Base-by-base conservation (phyloP, 2,113 vertebrate genomes). In the Arenaria interpres region DNA sequence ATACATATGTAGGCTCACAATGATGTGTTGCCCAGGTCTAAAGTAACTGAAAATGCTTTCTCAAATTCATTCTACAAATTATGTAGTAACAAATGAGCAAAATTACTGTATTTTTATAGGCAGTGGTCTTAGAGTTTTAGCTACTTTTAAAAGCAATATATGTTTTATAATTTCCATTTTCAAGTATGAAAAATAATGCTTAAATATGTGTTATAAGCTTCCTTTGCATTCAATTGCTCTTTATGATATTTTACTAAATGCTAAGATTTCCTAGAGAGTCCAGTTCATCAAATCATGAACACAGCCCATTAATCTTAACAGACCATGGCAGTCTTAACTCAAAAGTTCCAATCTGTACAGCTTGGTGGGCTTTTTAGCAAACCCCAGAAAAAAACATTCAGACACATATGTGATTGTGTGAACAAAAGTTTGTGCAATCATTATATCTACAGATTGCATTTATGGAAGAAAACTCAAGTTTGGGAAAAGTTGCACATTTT, bases 1-100 rank as follows among this genome's bases (percentile, higher is more conserved):
- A 14, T 33, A 16, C 9, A n/a, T 53, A 28, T 14, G 14, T 48
- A 48, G 1, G 20, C 81, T 84, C 10, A 20, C 28, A 83, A 4
- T 27, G 9, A 35, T 0, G 0, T 25, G 4, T 21, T 74, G 24
- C 56, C 20, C 7, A 27, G 18, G 18, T 25, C 19, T 72, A n/a
- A 78, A 67, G 14, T 57, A 63, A 68, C 8, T 25, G 56, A 86
- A 89, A 83, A 53, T 22, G 6, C 3, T 69, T 82, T 48, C n/a
- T 66, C 22, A 57, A 24, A 71, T 67, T 84, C 18, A 51, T 9
- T 77, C 8, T 54, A 41, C 5, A 48, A 48, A 30, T 37, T 71
- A n/a, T 15, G 71, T 60, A 11, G 3, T 32, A 56, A 41, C 2
- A 60, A 27, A 54, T 53, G 57, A 46, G 8, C 10, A 63, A 81